These are phyloP conservation scores for Knipowitschia caucasica DNA, from an alignment of 2,797 vertebrate genomes.

Conservation along the genomic window DNA sequence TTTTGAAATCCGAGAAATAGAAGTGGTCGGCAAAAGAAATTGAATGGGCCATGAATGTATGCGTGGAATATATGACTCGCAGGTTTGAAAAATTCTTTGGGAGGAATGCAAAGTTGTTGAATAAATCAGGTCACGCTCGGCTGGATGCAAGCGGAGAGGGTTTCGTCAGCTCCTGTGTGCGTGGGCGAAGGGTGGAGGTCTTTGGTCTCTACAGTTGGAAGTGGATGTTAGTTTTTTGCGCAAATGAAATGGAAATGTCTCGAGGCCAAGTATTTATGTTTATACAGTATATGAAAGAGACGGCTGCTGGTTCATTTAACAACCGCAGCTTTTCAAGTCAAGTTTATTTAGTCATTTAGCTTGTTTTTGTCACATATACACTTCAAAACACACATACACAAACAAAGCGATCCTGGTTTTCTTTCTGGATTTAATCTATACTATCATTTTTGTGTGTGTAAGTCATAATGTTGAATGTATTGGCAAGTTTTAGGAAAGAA, in stretches of 20 bases:
- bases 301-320: too few relatives aligned
- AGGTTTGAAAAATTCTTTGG: slow-evolving; percentile 46
- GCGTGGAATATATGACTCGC: slow-evolving; percentile 35
- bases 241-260: slow-evolving; percentile 5
- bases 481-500: too few relatives aligned
- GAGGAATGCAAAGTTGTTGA: slow-evolving; percentile 32
- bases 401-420: too few relatives aligned
- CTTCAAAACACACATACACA: too few relatives aligned
- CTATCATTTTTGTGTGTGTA: too few relatives aligned
- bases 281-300: too few relatives aligned
- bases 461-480: too few relatives aligned
- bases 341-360: not conserved
- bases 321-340: not conserved
- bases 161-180: slow-evolving; percentile 42
- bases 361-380: too few relatives aligned
- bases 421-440: too few relatives aligned
- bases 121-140: slow-evolving; percentile 61
- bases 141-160: slow-evolving; percentile 26
- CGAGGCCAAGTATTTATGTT: slow-evolving; percentile 13
- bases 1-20: slow-evolving; percentile 53
- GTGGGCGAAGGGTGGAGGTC: slow-evolving; percentile 37
- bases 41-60: slow-evolving; percentile 12
- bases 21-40: slow-evolving; percentile 25
- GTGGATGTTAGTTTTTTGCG: slow-evolving; percentile 32
- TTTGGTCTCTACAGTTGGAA: slow-evolving; percentile 27